These are phyloP conservation scores for Cichlasoma orientale DNA, from an alignment of 2,797 vertebrate genomes.

Conservation along the genomic window DNA sequence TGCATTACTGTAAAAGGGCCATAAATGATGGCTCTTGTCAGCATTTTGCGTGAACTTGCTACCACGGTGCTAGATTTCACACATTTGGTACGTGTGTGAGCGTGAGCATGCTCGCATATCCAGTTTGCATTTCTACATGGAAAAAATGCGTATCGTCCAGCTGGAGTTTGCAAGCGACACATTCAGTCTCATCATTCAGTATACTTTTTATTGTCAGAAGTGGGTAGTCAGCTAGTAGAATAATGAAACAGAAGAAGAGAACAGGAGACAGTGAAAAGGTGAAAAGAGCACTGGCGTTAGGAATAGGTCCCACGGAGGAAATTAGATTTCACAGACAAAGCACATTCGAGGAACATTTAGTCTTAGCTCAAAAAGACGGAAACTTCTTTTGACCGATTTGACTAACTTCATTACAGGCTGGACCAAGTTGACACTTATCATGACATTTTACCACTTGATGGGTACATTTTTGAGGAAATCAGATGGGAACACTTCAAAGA, in stretches of 20 bases:
- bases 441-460: constrained; percentile 30
- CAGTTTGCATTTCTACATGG: constrained; percentile 33
- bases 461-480: constrained; percentile 45
- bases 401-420: constrained; percentile 41
- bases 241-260: constrained; percentile 2
- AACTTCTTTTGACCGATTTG: constrained; percentile 25
- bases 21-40: constrained; percentile 52
- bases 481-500: constrained; percentile 33
- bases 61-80: constrained; percentile 72
- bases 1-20: constrained; percentile 46
- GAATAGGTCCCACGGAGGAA: constrained; percentile 4
- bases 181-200: constrained; percentile 15
- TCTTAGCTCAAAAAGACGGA: constrained; percentile 9
- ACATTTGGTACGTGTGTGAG: constrained; percentile 56
- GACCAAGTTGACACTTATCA: constrained; percentile 23
- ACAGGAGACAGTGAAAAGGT: background rate
- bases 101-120: constrained; percentile 24
- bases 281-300: constrained; percentile 11
- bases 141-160: constrained; percentile 30
- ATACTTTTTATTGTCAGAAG: constrained; percentile 34
- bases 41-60: constrained; percentile 58
- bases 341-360: constrained; percentile 18
- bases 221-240: constrained; percentile 15
- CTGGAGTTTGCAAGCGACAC: constrained; percentile 25
- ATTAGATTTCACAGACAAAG: constrained; percentile 22